Percentiles rank a stretch among this genome's conserved stretches.
Conservation (phyloP, 2,797 vertebrate genomes). For the Clarias fuscus region DNA sequence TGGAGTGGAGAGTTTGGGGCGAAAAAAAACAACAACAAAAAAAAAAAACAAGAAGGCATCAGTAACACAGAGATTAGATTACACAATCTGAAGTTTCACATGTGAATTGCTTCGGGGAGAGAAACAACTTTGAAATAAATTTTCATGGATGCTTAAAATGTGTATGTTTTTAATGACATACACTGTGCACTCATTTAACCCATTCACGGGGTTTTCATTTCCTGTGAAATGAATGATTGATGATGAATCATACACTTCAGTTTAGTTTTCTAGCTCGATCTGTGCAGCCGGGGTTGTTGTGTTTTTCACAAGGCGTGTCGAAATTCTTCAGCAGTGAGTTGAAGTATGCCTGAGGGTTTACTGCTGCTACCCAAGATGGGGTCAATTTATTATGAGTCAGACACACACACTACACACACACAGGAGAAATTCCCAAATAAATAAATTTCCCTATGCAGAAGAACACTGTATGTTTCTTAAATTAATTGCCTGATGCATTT, state of each 20-base stretch:
- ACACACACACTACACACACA: not conserved
- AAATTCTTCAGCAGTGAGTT: slow-evolving; percentile 36
- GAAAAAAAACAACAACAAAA: too few species aligned
- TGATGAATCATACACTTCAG: not conserved
- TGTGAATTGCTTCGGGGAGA: not conserved
- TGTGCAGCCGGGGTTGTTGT: slow-evolving; percentile 21
- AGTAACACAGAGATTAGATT: not conserved
- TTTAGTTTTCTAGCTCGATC: not conserved
- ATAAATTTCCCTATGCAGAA: not conserved
- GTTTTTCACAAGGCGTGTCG: slow-evolving; percentile 34
- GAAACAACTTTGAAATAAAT: not conserved
- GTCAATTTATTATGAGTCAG: slow-evolving; percentile 24
- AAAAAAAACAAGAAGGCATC: slow-evolving; percentile 1
- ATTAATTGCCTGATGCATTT: not conserved
- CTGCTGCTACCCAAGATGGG: slow-evolving; percentile 10
- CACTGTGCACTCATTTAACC: not conserved
- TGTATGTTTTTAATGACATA: too few species aligned
- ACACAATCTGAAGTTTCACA: not conserved
- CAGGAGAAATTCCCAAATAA: not conserved
- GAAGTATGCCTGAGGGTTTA: slow-evolving; percentile 19
- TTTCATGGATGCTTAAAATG: not conserved
- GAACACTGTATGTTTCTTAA: not conserved
- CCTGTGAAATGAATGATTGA: slow-evolving; percentile 6
- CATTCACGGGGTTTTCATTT: not conserved
- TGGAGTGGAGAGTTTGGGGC: slow-evolving; percentile 33